These are phyloP conservation scores for Tachysurus fulvidraco DNA, from an alignment of 2,113 vertebrate species.

Conservation along the genomic window DNA sequence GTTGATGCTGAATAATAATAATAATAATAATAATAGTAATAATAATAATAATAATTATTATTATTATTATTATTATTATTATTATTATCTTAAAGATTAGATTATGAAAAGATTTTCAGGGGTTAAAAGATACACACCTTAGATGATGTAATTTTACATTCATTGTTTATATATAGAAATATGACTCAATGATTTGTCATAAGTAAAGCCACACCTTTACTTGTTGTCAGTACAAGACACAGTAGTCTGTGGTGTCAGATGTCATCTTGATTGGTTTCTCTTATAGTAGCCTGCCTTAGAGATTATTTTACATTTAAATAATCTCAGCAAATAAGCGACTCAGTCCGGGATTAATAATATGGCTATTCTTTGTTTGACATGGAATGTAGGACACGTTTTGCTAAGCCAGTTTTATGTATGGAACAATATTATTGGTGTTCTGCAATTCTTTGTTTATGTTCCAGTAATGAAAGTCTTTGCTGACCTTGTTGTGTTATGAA, in stretches of 20 bases:
- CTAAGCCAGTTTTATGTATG: constrained; percentile 11
- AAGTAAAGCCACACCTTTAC: constrained; percentile 26
- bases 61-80: too few species aligned
- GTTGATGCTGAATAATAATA: neutral
- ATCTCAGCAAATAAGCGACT: neutral
- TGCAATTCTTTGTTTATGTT: constrained; percentile 2
- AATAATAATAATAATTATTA: too few species aligned
- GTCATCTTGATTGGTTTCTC: neutral
- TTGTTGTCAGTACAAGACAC: constrained; percentile 15
- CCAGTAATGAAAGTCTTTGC: neutral
- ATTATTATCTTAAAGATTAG: neutral
- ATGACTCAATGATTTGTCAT: constrained; percentile 20
- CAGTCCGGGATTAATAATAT: neutral
- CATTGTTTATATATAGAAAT: constrained; percentile 12
- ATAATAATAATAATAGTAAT: too few species aligned
- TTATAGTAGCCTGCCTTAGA: neutral
- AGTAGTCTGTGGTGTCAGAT: neutral
- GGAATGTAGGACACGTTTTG: neutral
- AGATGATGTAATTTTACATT: neutral
- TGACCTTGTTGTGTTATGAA: neutral
- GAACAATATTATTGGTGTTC: constrained; percentile 22
- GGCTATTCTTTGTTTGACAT: neutral
- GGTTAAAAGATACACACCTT: neutral
- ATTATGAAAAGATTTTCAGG: neutral
- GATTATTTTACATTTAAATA: neutral